phyloP scores from a whole-genome alignment of 2,113 vertebrate genomes.

The Solea solea region DNA sequence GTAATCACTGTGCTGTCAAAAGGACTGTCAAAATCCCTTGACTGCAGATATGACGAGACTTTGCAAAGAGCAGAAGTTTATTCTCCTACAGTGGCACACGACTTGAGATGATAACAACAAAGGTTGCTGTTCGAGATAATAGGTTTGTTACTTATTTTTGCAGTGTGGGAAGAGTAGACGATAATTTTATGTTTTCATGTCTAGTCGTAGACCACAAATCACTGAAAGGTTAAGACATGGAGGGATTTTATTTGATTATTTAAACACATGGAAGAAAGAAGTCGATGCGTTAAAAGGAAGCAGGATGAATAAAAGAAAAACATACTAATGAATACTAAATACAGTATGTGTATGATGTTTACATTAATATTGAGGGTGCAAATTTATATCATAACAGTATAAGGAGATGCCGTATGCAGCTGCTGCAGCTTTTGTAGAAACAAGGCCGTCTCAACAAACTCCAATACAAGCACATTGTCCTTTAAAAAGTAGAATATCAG shows the following conservation, averaged over 20 bases:
- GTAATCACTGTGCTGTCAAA: background rate
- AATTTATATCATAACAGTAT: slow-evolving; percentile 38
- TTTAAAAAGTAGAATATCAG: slow-evolving; percentile 29
- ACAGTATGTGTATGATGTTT: slow-evolving; percentile 16
- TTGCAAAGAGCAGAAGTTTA: background rate
- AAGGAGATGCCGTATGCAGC: slow-evolving; percentile 25
- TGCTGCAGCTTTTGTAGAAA: slow-evolving; percentile 35
- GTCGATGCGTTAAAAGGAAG: slow-evolving; percentile 7
- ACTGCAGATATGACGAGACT: background rate
- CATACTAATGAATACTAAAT: slow-evolving; percentile 24
- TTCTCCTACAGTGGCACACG: slow-evolving; percentile 13
- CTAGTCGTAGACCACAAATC: slow-evolving; percentile 32
- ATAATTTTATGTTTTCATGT: slow-evolving; percentile 33
- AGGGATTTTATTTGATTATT: slow-evolving; percentile 3
- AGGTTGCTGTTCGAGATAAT: slow-evolving; percentile 9
- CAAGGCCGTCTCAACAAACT: slow-evolving; percentile 12
- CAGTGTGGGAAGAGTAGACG: slow-evolving; percentile 11
- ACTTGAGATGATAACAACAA: slow-evolving; percentile 4
- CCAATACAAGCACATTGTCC: slow-evolving; percentile 1
- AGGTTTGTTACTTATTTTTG: slow-evolving; percentile 23
- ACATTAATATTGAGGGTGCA: slow-evolving; percentile 40
- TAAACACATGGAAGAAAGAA: slow-evolving; percentile 25
- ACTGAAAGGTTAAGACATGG: slow-evolving; percentile 28
- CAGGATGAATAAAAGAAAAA: slow-evolving; percentile 28
- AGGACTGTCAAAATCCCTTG: slow-evolving; percentile 13